phyloP scores from a whole-genome alignment of 2,888 invertebrate genomes.

The Aporophyla nigra region DNA sequence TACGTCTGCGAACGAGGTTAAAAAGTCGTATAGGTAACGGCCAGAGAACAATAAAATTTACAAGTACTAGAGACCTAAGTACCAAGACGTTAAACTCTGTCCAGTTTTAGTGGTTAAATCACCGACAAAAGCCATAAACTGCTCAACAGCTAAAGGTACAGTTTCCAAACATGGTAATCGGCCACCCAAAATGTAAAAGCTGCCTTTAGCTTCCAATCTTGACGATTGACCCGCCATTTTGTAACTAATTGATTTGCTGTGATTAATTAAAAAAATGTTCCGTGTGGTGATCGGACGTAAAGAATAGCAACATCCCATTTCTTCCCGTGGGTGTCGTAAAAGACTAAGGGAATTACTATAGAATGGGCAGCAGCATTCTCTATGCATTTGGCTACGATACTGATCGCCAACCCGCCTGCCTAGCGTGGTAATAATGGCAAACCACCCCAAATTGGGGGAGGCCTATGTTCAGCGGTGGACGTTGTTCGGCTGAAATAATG shows the following conservation, averaged over 20 bases:
- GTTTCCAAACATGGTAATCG: conserved; percentile 18
- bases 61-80: conserved; percentile 35
- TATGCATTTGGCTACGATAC: too few relatives aligned
- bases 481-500: too few relatives aligned
- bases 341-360: too few relatives aligned
- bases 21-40: conserved; percentile 34
- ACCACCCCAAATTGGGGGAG: too few relatives aligned
- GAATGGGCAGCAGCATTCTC: too few relatives aligned
- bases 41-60: conserved; percentile 44
- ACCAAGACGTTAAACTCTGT: conserved; percentile 39
- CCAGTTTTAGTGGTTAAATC: conserved; percentile 40
- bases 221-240: neutral
- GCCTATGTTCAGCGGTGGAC: too few relatives aligned
- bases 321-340: too few relatives aligned
- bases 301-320: too few relatives aligned
- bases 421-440: too few relatives aligned
- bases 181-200: conserved; percentile 32
- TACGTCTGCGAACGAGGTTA: conserved; percentile 13
- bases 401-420: too few relatives aligned
- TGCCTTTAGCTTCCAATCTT: neutral
- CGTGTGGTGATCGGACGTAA: too few relatives aligned
- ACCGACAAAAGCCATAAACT: conserved; percentile 32
- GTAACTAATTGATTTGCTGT: neutral
- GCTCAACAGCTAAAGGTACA: neutral
- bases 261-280: conserved; percentile 12